These are phyloP conservation scores for Chaetogeoica ovagalla DNA, from an alignment of 2,888 invertebrate species.

Conservation along the genomic window DNA sequence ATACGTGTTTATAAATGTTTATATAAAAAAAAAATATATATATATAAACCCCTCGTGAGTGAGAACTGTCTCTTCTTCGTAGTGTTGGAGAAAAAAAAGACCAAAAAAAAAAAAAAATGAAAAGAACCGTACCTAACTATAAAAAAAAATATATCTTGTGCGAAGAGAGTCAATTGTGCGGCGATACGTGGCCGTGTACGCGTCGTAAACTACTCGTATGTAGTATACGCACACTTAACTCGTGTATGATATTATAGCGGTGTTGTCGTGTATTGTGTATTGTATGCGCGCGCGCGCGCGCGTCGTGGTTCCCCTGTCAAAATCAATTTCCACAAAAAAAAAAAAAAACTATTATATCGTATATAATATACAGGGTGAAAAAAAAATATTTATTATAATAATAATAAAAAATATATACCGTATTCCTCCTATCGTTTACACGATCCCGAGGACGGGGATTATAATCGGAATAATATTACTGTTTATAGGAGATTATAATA, in stretches of 20 bases:
- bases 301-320: constrained; percentile 23
- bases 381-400: neutral
- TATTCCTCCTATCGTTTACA: constrained; percentile 52
- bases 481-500: constrained; percentile 41
- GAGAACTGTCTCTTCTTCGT: neutral
- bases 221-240: neutral
- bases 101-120: constrained; percentile 1
- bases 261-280: constrained; percentile 12
- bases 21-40: neutral
- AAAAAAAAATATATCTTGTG: neutral
- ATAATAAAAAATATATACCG: constrained; percentile 17
- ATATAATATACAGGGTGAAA: constrained; percentile 10
- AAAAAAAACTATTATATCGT: neutral
- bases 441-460: constrained; percentile 49
- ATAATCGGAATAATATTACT: constrained; percentile 52
- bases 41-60: neutral
- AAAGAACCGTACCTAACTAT: neutral
- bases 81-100: constrained; percentile 21
- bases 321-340: constrained; percentile 46
- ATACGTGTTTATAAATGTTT: neutral
- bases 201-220: constrained; percentile 45
- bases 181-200: neutral
- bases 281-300: constrained; percentile 7
- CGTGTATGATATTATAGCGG: neutral
- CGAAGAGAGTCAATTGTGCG: constrained; percentile 31